Conservation (phyloP, 2,113 vertebrate genomes). For the Dromas ardeola region DNA sequence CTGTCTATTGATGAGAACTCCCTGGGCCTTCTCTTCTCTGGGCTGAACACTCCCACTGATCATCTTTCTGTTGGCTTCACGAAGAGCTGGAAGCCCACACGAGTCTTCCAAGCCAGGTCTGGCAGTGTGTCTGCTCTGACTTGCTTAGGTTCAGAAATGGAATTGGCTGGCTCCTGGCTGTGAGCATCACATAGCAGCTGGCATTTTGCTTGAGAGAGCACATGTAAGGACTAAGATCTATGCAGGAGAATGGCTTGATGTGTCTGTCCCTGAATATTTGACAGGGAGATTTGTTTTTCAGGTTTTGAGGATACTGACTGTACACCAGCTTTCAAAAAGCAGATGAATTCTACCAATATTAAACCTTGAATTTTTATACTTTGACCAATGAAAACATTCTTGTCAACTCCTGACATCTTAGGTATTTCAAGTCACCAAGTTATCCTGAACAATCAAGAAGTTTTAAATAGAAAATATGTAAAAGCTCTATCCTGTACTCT, state of each 20-base stretch:
- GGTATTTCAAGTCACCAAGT: background rate
- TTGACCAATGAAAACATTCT: background rate
- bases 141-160: background rate
- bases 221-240: background rate
- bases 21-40: background rate
- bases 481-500: background rate
- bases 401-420: accelerated
- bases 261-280: background rate
- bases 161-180: background rate
- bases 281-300: background rate
- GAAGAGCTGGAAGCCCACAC: background rate
- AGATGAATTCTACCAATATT: background rate
- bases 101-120: background rate
- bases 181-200: background rate
- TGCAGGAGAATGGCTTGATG: background rate
- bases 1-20: background rate
- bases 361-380: background rate
- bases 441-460: background rate
- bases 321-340: background rate
- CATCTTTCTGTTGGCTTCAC: background rate
- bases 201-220: background rate
- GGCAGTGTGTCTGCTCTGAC: background rate
- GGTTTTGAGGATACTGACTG: background rate
- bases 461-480: background rate
- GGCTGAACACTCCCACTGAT: background rate